phyloP scores from a whole-genome alignment of 1,140 invertebrate species.

The Nylanderia fulva region DNA sequence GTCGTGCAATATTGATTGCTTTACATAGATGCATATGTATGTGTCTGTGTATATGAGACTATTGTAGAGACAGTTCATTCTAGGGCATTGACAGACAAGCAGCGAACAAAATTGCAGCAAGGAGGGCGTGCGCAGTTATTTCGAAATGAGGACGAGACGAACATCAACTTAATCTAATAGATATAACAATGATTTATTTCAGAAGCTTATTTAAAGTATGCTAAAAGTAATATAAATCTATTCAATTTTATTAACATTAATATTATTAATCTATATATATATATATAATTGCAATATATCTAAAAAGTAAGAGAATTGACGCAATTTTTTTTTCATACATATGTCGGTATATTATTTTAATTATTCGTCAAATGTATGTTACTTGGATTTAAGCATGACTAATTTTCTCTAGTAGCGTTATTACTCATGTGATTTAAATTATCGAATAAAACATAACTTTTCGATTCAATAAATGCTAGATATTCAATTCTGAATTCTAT shows the following conservation, averaged over 20 bases:
- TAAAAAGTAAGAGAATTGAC: not conserved
- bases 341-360: not conserved
- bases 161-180: constrained; percentile 73
- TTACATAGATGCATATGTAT: not conserved
- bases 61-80: not conserved
- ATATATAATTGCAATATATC: not conserved
- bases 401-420: not conserved
- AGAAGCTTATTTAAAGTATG: not conserved
- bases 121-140: constrained; percentile 77
- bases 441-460: not conserved
- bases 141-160: constrained; percentile 73
- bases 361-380: not conserved
- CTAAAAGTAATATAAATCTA: constrained; percentile 12
- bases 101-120: constrained; percentile 73
- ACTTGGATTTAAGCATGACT: not conserved
- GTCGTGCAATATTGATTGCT: not conserved
- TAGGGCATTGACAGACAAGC: constrained; percentile 58
- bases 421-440: not conserved
- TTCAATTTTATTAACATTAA: not conserved
- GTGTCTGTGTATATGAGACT: not conserved
- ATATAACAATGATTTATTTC: constrained; percentile 4
- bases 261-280: not conserved
- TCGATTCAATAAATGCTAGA: not conserved
- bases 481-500: not conserved
- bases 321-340: not conserved